These are phyloP conservation scores for Sibirionetta formosa DNA, from an alignment of 2,797 vertebrate species.

Conservation along the genomic window DNA sequence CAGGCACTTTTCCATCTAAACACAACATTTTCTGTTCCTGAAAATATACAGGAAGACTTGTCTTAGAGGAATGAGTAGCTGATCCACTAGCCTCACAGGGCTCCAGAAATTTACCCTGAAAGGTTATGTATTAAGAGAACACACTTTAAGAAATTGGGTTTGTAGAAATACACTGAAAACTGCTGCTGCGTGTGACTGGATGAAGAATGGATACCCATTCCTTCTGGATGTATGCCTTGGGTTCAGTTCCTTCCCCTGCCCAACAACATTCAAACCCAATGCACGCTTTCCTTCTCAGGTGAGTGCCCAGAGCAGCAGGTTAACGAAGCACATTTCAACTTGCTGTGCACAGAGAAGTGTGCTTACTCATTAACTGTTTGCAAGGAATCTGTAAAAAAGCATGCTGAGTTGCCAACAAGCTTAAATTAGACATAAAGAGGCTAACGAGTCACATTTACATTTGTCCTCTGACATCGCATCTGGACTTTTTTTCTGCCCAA, in stretches of 20 bases:
- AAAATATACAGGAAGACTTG: neutral
- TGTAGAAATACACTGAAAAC: neutral
- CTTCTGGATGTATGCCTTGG: neutral
- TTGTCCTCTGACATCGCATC: neutral
- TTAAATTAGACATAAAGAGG: neutral
- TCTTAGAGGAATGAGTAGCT: neutral
- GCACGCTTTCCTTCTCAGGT: rapidly evolving
- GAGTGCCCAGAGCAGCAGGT: neutral
- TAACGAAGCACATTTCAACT: neutral
- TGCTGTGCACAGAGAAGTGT: neutral
- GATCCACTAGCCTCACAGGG: neutral
- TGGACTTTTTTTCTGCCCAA: neutral
- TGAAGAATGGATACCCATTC: neutral
- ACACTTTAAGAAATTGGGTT: neutral
- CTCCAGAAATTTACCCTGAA: neutral
- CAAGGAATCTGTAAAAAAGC: neutral
- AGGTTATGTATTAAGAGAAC: neutral
- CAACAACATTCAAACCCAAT: neutral
- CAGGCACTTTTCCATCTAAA: neutral
- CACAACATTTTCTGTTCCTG: neutral
- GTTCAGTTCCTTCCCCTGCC: neutral
- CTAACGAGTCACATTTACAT: neutral
- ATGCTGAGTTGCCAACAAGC: neutral
- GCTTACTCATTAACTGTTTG: neutral
- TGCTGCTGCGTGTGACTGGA: neutral